Percentiles rank a stretch among this genome's conserved stretches.
Evolutionary conservation across 2,797 vertebrate genomes (phyloP).

Genomic region (Sciaenops ocellatus): DNA sequence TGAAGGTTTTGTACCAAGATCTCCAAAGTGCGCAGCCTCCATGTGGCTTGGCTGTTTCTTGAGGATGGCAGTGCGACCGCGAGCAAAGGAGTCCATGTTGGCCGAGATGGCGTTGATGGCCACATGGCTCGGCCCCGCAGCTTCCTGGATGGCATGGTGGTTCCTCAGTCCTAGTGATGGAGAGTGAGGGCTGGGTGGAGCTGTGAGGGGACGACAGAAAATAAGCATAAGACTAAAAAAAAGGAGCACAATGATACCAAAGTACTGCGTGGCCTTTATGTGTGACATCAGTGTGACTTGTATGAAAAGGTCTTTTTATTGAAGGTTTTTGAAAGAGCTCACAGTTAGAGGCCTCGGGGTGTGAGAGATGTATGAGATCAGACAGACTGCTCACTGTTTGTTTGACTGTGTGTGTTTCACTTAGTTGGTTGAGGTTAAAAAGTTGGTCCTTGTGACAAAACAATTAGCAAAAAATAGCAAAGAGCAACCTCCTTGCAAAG

Average conservation of each 20-base stretch:
- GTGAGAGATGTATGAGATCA: slow-evolving; percentile 5
- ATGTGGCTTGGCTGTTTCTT: slow-evolving; percentile 99
- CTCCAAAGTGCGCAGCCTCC: slow-evolving; percentile 98
- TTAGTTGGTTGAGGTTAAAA: slow-evolving; percentile 33
- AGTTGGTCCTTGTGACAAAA: slow-evolving; percentile 32
- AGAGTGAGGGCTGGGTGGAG: slow-evolving; percentile 88
- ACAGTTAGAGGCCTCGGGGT: slow-evolving; percentile 38
- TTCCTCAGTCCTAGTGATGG: slow-evolving; percentile 90
- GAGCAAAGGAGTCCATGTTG: slow-evolving; percentile 99
- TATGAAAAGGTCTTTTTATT: slow-evolving; percentile 52
- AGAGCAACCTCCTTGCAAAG: not conserved
- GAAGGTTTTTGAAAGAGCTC: slow-evolving; percentile 50
- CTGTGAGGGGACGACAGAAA: slow-evolving; percentile 62
- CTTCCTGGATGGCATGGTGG: slow-evolving; percentile 95
- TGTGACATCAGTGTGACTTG: slow-evolving; percentile 32
- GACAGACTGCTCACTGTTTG: slow-evolving; percentile 53
- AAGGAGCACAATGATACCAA: not conserved
- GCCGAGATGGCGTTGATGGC: slow-evolving; percentile 99
- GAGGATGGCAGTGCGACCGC: slow-evolving; percentile 96
- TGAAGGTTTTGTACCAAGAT: slow-evolving; percentile 88
- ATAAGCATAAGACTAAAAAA: not conserved
- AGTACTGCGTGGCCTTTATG: slow-evolving; percentile 2
- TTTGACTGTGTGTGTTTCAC: slow-evolving; percentile 31
- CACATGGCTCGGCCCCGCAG: slow-evolving; percentile 97
- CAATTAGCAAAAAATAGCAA: slow-evolving; percentile 8